Conservation (phyloP, 2,113 vertebrate genomes). For the Istiophorus platypterus region DNA sequence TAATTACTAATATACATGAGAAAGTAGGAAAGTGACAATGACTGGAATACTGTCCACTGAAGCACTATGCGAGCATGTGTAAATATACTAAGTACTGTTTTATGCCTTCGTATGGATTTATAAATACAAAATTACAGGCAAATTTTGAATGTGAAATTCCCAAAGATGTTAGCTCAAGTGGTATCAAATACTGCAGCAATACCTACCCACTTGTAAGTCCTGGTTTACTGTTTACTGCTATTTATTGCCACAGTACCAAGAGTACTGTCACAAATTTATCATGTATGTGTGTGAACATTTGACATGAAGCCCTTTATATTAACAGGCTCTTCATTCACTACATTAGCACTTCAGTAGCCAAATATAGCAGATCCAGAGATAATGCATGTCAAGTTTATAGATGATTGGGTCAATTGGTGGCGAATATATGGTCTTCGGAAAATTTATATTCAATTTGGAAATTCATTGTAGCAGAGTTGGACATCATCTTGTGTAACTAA, state of each 20-base stretch:
- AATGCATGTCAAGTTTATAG: not conserved
- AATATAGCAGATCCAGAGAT: not conserved
- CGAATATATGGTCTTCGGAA: not conserved
- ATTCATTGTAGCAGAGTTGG: too few species aligned
- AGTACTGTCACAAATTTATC: not conserved
- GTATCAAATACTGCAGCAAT: not conserved
- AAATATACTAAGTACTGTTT: not conserved
- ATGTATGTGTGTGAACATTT: too few species aligned
- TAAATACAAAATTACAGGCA: not conserved
- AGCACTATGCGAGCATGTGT: not conserved
- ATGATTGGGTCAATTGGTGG: not conserved
- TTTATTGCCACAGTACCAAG: not conserved
- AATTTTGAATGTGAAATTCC: not conserved
- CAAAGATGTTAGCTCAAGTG: not conserved
- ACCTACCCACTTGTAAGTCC: not conserved
- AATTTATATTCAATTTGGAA: not conserved
- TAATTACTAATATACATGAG: slow-evolving; percentile 11
- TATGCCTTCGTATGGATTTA: not conserved
- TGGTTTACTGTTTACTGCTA: not conserved
- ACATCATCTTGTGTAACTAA: too few species aligned
- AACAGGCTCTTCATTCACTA: not conserved
- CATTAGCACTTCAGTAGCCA: not conserved
- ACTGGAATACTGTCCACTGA: not conserved
- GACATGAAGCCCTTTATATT: not conserved
- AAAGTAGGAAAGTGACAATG: not conserved